Percentiles rank a stretch among this genome's conserved stretches.
These are phyloP conservation scores for Lydus trimaculatus DNA, from an alignment of 2,888 invertebrate species.

Conservation along the genomic window DNA sequence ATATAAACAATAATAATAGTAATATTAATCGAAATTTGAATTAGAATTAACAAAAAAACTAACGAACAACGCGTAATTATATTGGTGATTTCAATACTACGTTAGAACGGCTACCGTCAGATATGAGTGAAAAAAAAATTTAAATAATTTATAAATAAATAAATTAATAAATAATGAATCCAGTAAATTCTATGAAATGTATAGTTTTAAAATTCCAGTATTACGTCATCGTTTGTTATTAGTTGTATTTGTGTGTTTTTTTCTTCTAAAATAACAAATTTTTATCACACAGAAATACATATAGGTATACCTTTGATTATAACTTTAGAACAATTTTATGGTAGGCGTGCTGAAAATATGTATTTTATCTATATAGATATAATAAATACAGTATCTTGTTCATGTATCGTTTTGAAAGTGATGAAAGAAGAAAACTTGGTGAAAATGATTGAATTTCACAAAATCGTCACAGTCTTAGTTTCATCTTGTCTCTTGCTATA, in stretches of 20 bases:
- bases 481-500: background rate
- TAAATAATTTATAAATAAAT: background rate
- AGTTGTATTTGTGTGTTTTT: background rate
- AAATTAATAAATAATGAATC: background rate
- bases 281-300: background rate
- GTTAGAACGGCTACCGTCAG: background rate
- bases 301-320: background rate
- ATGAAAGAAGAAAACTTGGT: slow-evolving; percentile 43
- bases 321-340: background rate
- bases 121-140: background rate
- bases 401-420: slow-evolving; percentile 46
- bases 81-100: background rate
- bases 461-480: slow-evolving; percentile 28
- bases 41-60: background rate
- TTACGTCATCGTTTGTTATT: background rate
- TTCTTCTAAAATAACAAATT: background rate
- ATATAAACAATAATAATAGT: background rate
- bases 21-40: slow-evolving; percentile 7
- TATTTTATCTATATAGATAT: background rate
- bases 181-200: background rate
- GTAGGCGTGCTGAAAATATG: background rate
- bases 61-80: background rate
- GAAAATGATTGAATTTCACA: slow-evolving; percentile 43
- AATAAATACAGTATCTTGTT: background rate
- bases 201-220: background rate